These are phyloP conservation scores for Gobio gobio DNA, from an alignment of 2,113 vertebrate species.

Conservation along the genomic window DNA sequence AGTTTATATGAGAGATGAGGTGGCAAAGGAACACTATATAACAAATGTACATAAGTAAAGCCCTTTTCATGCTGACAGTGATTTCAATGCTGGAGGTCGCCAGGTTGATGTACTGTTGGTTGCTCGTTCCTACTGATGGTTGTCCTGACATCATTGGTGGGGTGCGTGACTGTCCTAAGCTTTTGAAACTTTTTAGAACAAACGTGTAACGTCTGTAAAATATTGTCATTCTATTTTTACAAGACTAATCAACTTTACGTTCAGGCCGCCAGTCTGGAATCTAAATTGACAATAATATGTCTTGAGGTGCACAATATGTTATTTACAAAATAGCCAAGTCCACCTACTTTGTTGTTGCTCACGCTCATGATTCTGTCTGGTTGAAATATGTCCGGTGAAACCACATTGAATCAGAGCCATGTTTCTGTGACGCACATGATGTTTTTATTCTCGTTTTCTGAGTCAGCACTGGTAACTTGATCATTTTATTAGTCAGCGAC, in stretches of 20 bases:
- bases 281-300: neutral
- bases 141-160: neutral
- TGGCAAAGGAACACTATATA: neutral
- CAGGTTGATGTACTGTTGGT: neutral
- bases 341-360: neutral
- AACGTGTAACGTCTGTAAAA: neutral
- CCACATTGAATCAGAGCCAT: neutral
- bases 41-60: neutral
- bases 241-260: neutral
- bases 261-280: neutral
- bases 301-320: neutral
- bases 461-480: neutral
- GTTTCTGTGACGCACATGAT: slow-evolving; percentile 11
- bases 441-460: slow-evolving; percentile 16
- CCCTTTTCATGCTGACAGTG: neutral
- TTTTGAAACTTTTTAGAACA: neutral
- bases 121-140: neutral
- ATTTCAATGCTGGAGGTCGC: neutral
- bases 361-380: neutral
- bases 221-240: neutral
- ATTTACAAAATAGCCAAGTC: neutral
- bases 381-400: neutral
- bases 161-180: neutral
- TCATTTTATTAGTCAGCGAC: neutral
- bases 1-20: neutral